These are phyloP conservation scores for Prunella himalayana DNA, from an alignment of 2,113 vertebrate genomes.

Conservation along the genomic window DNA sequence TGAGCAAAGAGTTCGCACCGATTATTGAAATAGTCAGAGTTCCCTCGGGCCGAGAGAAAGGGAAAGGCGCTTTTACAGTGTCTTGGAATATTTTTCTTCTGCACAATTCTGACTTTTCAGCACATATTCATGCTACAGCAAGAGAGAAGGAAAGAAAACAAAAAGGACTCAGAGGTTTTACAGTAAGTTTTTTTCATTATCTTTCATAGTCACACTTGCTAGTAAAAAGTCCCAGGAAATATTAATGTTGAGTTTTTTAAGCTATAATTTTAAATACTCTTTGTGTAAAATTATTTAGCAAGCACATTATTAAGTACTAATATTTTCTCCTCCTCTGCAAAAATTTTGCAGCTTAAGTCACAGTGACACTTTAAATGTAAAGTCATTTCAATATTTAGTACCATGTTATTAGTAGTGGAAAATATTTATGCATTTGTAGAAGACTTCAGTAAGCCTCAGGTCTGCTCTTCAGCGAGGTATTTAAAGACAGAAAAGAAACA, in stretches of 20 bases:
- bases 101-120: conserved; percentile 35
- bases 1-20: conserved; percentile 25
- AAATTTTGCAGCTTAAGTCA: neutral
- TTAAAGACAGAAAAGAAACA: neutral
- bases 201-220: neutral
- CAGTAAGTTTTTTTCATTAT: conserved; percentile 51
- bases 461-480: neutral
- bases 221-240: neutral
- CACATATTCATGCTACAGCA: neutral
- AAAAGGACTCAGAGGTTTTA: neutral
- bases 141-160: neutral
- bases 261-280: neutral
- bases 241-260: neutral
- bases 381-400: neutral
- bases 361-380: neutral
- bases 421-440: neutral
- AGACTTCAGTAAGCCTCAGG: neutral
- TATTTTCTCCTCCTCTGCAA: neutral
- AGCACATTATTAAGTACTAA: neutral
- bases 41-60: conserved; percentile 28
- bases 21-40: conserved; percentile 51
- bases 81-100: conserved; percentile 36
- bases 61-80: conserved; percentile 3
- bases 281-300: neutral
- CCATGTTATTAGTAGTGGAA: neutral